Evolutionary conservation across 1,140 invertebrate species (phyloP), one percentile per base, ranked within the genome.

Genomic region (Maniola jurtina): DNA sequence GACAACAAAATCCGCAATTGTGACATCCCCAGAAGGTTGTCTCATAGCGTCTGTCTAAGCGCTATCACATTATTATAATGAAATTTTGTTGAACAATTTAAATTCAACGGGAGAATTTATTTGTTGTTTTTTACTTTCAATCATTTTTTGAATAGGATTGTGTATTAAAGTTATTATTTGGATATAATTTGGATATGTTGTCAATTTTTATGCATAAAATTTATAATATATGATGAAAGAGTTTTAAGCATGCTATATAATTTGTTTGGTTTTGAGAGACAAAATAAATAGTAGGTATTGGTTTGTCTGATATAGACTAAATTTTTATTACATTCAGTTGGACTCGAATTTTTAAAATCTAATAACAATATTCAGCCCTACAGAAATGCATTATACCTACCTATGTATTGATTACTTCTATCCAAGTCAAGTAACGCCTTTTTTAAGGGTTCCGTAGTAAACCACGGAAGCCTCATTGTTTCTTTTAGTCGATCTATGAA

Each of bases 321-420:
- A 25, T 4, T 25, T 25, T 1, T 25, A 25, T 2, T 25, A 25
- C 4, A 25, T 25, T 25, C 25, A 25, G 25, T 25, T 25, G 25
- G 25, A 25, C 1, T 25, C 1, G 25, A 25, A 2, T 25, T 25
- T 25, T 25, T 25, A 25, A 1, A 48, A 14, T 15, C 25, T 4
- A n/a, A n/a, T 34, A 64, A 64, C 36, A 64, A 58, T 36, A 45
- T 50, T 48, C 35, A 13, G 47, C 47, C 69, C 76, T 79, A 67
- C 78, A 75, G 73, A 79, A 76, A 72, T n/a, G 58, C 70, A 77
- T 64, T 78, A n/a, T 76, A 80, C 81, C 80, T 68, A 75, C 71
- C n/a, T n/a, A n/a, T n/a, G n/a, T n/a, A n/a, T n/a, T n/a, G n/a
- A n/a, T n/a, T n/a, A n/a, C n/a, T n/a, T n/a, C n/a, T n/a, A n/a